Evolutionary conservation across 1,140 invertebrate genomes (phyloP).

Genomic region (Drosophila mauritiana): DNA sequence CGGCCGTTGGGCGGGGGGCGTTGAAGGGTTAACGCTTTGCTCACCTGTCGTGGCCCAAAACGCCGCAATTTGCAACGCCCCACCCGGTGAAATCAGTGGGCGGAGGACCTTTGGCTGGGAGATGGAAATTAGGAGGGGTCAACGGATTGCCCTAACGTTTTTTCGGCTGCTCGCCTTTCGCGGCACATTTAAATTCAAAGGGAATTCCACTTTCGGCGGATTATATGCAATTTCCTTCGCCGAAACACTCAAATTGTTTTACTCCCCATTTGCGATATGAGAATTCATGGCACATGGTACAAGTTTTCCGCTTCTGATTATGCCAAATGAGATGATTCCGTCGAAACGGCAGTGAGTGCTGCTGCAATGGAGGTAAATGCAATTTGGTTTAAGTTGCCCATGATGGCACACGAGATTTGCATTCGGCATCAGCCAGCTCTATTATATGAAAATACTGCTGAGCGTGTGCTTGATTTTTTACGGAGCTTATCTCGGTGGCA

Average conservation of each 20-base stretch:
- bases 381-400: conserved; percentile 25
- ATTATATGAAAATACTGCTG: conserved; percentile 22
- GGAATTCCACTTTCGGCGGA: conserved; percentile 47
- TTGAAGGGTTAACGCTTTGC: conserved; percentile 56
- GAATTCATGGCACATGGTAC: conserved; percentile 14
- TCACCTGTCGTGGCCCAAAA: conserved; percentile 37
- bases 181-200: conserved; percentile 54
- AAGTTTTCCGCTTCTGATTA: conserved; percentile 44
- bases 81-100: conserved; percentile 15
- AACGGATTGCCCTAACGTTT: conserved; percentile 9
- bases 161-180: conserved; percentile 14
- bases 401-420: conserved; percentile 10
- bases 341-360: neutral
- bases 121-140: conserved; percentile 32
- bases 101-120: neutral
- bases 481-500: neutral
- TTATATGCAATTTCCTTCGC: conserved; percentile 32
- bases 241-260: conserved; percentile 44
- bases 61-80: conserved; percentile 53
- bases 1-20: conserved; percentile 6
- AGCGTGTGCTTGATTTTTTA: conserved; percentile 25
- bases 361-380: conserved; percentile 20
- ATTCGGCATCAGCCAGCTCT: conserved; percentile 13
- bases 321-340: conserved; percentile 37
- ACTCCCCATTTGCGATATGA: conserved; percentile 39